Base-by-base conservation (phyloP, 2,888 invertebrate genomes). In the Tupiocoris notatus region DNA sequence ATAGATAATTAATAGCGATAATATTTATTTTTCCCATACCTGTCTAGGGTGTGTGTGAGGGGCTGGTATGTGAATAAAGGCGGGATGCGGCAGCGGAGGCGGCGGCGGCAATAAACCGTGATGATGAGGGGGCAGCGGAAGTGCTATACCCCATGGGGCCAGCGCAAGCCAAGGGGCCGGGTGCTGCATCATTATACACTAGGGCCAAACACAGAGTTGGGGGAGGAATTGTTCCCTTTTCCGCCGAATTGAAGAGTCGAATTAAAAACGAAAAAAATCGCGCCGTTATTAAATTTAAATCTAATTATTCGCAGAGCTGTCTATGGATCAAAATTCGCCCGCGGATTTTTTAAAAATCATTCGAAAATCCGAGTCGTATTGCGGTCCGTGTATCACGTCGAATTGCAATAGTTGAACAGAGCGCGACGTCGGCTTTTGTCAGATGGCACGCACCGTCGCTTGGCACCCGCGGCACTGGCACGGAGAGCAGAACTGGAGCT, bases 151-250 rank as follows among this genome's bases (percentile, higher is more conserved):
- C 78, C 78, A 78, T 21, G 78, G 78, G 39, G 62, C 73, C 20
- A 78, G 64, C n/a, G 76, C 76, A 58, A 78, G 76, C 78, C 78
- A 78, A 20, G 78, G 78, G 56, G 78, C 68, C 57, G 76, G 78
- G 67, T 78, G 75, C 75, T 65, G 64, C 75, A 75, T 75, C 73
- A 73, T 73, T 54, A 61, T 73, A 25, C 58, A 58, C 70, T 59
- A 24, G 23, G 61, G 59, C 7, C 16, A 17, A 67, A 70, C 70
- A 24, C 23, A 22, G 3, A 9, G 16, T n/a, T 9, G 16, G 16
- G 17, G 59, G 59, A 59, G n/a, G 16, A 59, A 59, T 59, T 59
- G 2, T n/a, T 59, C 20, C 20, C n/a, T 59, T 59, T 59, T n/a
- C n/a, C 17, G 20, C n/a, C 59, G 59, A 59, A 12, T 39, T 7